phyloP scores from a whole-genome alignment of 2,888 invertebrate species.

The Stenodera caucasica region DNA sequence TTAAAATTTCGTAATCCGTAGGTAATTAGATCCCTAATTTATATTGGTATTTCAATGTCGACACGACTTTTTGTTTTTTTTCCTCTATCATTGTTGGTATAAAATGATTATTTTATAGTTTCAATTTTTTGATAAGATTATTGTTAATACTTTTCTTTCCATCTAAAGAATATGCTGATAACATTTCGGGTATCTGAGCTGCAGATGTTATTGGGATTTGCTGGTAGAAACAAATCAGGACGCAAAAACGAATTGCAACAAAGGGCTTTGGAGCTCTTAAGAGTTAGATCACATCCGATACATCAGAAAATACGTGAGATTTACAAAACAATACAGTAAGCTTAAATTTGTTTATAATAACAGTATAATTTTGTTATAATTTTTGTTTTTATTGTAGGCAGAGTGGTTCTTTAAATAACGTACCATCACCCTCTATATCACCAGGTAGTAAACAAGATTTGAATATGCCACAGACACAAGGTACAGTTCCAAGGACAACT shows the following conservation, averaged over 20 bases:
- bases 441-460: slow-evolving; percentile 43
- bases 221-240: slow-evolving; percentile 77
- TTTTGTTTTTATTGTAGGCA: slow-evolving; percentile 43
- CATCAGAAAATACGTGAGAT: slow-evolving; percentile 68
- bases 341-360: slow-evolving; percentile 12
- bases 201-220: slow-evolving; percentile 78
- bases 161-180: slow-evolving; percentile 58
- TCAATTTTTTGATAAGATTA: not conserved
- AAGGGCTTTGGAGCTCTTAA: slow-evolving; percentile 71
- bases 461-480: slow-evolving; percentile 52
- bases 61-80: too few species aligned
- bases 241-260: slow-evolving; percentile 78
- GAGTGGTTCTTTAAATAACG: slow-evolving; percentile 48
- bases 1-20: not conserved
- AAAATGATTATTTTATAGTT: too few species aligned
- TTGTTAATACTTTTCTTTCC: slow-evolving; percentile 1
- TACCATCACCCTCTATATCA: slow-evolving; percentile 42
- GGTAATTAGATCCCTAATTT: not conserved
- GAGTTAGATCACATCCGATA: slow-evolving; percentile 65
- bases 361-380: not conserved
- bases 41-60: too few species aligned
- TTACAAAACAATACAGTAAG: slow-evolving; percentile 68
- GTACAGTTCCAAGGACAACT: slow-evolving; percentile 47
- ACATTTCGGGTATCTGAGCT: slow-evolving; percentile 83
- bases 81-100: not conserved